These are phyloP conservation scores for Manduca sexta DNA, from an alignment of 1,140 invertebrate genomes.

Conservation along the genomic window DNA sequence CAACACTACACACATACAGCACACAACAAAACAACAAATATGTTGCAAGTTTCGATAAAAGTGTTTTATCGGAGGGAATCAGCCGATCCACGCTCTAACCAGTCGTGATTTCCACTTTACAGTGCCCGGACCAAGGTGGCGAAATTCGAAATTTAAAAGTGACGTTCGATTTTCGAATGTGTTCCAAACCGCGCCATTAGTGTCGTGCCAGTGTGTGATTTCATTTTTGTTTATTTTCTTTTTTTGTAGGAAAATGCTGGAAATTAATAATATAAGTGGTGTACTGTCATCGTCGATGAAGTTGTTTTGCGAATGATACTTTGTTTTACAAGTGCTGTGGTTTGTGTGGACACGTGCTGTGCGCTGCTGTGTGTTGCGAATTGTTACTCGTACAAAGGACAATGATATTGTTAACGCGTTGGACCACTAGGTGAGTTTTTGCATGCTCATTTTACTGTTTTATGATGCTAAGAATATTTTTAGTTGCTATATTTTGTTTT, in stretches of 20 bases:
- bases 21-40: conserved; percentile 33
- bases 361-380: conserved; percentile 45
- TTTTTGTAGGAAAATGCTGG: conserved; percentile 71
- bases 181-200: conserved; percentile 18
- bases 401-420: conserved; percentile 18
- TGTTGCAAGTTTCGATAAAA: conserved; percentile 45
- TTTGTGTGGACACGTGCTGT: conserved; percentile 62
- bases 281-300: conserved; percentile 68
- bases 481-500: too few relatives aligned
- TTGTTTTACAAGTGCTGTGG: conserved; percentile 63
- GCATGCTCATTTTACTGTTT: background rate
- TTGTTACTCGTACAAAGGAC: conserved; percentile 25
- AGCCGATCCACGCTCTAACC: conserved; percentile 45
- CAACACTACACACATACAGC: conserved; percentile 27
- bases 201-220: conserved; percentile 54
- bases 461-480: conserved; percentile 1
- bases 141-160: conserved; percentile 65
- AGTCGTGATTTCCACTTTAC: conserved; percentile 70
- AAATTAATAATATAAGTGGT: conserved; percentile 72
- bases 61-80: conserved; percentile 39
- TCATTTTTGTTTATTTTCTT: conserved; percentile 62
- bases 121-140: conserved; percentile 70
- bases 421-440: conserved; percentile 37
- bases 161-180: conserved; percentile 28
- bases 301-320: conserved; percentile 72